Conservation (phyloP, 2,797 vertebrate species). For the Leucoraja ocellata region DNA sequence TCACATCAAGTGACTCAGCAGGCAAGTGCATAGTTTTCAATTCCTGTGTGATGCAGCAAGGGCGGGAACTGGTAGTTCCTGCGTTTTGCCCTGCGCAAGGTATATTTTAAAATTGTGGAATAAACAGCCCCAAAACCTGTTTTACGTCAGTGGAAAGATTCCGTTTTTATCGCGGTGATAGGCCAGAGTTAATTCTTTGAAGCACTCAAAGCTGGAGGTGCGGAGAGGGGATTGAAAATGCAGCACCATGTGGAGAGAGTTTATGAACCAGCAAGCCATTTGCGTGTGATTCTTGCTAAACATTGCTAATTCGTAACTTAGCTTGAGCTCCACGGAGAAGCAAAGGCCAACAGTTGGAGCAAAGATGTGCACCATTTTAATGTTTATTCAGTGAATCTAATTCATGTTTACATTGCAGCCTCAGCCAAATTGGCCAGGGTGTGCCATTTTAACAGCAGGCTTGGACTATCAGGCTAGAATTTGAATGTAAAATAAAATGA, state of each 20-base stretch:
- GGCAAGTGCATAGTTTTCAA: no score
- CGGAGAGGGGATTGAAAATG: not conserved
- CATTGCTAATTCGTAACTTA: not conserved
- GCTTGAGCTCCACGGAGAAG: not conserved
- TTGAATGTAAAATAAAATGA: not conserved
- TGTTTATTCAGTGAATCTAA: not conserved
- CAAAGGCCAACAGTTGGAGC: not conserved
- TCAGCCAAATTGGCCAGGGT: not conserved
- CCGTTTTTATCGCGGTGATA: not conserved
- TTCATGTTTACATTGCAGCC: not conserved
- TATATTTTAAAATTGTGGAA: no score
- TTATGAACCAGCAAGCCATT: not conserved
- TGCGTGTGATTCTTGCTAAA: not conserved
- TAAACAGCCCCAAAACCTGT: not conserved
- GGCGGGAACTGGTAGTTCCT: no score
- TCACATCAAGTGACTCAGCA: no score
- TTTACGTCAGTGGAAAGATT: not conserved
- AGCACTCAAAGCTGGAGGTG: not conserved
- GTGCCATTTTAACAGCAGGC: not conserved
- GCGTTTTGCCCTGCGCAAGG: no score
- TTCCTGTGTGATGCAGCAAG: no score
- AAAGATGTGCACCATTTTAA: not conserved
- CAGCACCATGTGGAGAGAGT: not conserved
- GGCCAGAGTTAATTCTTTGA: not conserved
- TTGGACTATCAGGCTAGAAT: not conserved